These are phyloP conservation scores for Neolamprologus brichardi DNA, from an alignment of 2,113 vertebrate genomes.

Conservation along the genomic window DNA sequence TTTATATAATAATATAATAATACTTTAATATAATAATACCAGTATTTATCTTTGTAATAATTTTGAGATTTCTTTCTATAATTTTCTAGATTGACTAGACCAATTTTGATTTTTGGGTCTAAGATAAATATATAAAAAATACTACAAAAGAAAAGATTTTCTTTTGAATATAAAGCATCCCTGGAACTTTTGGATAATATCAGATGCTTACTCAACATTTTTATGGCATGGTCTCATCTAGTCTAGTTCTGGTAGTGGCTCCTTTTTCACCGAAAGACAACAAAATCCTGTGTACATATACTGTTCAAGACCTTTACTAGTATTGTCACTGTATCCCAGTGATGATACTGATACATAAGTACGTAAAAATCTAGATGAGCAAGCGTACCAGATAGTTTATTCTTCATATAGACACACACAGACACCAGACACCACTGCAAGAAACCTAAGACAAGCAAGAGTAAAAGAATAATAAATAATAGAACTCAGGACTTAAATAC, in stretches of 20 bases:
- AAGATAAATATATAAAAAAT: neutral
- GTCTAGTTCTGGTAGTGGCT: neutral
- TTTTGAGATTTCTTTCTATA: neutral
- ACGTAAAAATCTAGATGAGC: neutral
- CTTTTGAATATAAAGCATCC: neutral
- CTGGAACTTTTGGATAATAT: neutral
- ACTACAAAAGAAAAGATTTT: neutral
- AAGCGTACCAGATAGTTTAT: neutral
- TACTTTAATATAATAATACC: neutral
- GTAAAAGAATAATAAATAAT: neutral
- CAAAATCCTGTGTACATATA: neutral
- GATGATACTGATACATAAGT: neutral
- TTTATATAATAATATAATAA: no score
- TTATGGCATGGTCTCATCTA: neutral
- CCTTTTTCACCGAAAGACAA: neutral
- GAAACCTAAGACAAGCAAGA: neutral
- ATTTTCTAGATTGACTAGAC: neutral
- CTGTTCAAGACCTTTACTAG: neutral
- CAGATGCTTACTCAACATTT: neutral
- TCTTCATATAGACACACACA: neutral
- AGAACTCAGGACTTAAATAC: neutral
- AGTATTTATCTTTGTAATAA: neutral
- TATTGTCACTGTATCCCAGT: neutral
- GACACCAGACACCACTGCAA: neutral
- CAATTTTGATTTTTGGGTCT: neutral